phyloP scores from a whole-genome alignment of 2,888 invertebrate genomes.

The Acanthococcus lagerstroemiae region DNA sequence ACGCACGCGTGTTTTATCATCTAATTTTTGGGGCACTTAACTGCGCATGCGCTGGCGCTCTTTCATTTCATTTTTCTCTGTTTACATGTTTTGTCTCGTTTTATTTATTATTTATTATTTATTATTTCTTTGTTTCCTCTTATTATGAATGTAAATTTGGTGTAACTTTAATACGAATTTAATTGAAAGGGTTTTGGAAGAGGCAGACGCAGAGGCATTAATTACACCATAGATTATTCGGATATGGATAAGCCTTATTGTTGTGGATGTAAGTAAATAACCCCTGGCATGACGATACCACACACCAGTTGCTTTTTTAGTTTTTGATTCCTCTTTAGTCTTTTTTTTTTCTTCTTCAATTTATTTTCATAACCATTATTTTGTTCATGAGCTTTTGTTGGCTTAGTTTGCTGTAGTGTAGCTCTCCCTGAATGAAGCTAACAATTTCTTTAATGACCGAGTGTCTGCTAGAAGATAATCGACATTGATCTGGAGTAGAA shows the following conservation, averaged over 20 bases:
- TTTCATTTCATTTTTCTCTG: conserved; percentile 11
- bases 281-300: conserved; percentile 19
- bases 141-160: conserved; percentile 6
- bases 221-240: conserved; percentile 35
- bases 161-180: conserved; percentile 20
- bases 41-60: conserved; percentile 30
- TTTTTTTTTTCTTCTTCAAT: neutral
- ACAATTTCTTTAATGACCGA: too few relatives aligned
- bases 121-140: conserved; percentile 16
- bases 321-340: neutral
- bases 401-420: neutral
- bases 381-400: too few relatives aligned
- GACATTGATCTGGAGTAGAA: too few relatives aligned
- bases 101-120: conserved; percentile 11
- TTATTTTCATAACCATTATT: neutral
- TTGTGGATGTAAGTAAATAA: conserved; percentile 73
- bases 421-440: too few relatives aligned
- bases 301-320: neutral
- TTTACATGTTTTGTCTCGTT: conserved; percentile 11
- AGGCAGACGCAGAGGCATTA: conserved; percentile 33
- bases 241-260: conserved; percentile 81
- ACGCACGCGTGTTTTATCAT: conserved; percentile 27
- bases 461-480: too few relatives aligned
- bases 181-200: conserved; percentile 33
- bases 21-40: conserved; percentile 29